Base-by-base conservation (phyloP, 2,113 vertebrate species). In the Pteruthius melanotis region DNA sequence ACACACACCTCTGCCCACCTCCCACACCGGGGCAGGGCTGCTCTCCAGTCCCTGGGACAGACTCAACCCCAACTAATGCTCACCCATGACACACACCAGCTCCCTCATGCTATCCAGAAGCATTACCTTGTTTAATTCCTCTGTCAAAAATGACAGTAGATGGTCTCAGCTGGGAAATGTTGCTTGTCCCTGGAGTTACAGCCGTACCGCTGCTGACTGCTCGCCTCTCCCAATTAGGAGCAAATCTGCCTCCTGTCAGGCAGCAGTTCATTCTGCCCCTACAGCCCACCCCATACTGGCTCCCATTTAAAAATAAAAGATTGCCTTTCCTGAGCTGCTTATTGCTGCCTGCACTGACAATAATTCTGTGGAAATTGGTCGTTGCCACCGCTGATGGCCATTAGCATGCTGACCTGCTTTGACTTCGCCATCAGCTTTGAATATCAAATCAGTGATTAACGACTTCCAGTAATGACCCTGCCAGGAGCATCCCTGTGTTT, bases 401-500 rank as follows among this genome's bases (percentile, higher is more conserved):
- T 97, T 97, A 97, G 94, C 74, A 83, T 83, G 74, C 95, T 96
- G 95, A 96, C 95, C 95, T 72, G 82, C 90, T 96, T 90, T 96
- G 95, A 96, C 95, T 97, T 87, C 4, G 0, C 83, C 94, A 96
- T 94, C 95, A 93, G 92, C 95, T 92, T 95, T 93, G 95, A 96
- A 96, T 96, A 96, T 94, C 95, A 96, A 96, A 96, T 96, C 94
- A 49, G 92, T 96, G 95, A 97, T 97, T 96, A 96, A 96, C 11
- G 65, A 89, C 94, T 87, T 40, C 92, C 83, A 90, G 89, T 92
- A 92, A 95, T 64, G 89, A 96, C 88, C 92, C 95, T 89, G 90
- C 88, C 94, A 94, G 86, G 53, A 87, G 80, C 76, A 96, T 92
- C 92, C 90, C 83, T 28, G 88, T 88, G 94, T 81, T 94, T 92